A percentile compares a stretch with the other conserved stretches of the same genome.
Evolutionary conservation across 2,888 invertebrate species (phyloP).

Genomic region (Adelphocoris suturalis): DNA sequence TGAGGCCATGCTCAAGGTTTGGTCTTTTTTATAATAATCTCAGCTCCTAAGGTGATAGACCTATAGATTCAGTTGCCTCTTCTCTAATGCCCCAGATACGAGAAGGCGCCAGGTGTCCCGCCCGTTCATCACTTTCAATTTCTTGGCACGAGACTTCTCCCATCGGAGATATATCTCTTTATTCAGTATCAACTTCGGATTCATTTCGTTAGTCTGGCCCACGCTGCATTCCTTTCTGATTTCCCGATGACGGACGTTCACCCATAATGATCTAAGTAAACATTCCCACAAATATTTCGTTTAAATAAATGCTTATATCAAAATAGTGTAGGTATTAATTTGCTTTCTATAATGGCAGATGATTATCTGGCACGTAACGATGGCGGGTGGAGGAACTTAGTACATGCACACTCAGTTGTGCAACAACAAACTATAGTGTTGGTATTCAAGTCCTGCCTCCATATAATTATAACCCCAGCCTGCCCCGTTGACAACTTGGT

Average conservation of each 20-base stretch:
- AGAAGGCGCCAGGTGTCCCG: conserved; percentile 52
- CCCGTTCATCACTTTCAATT: conserved; percentile 52
- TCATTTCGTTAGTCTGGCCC: not conserved
- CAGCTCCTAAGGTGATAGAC: not conserved
- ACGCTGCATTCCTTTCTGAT: not conserved
- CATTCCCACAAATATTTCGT: not conserved
- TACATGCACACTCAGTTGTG: too few relatives aligned
- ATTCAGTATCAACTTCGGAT: conserved; percentile 3
- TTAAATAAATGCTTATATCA: too few relatives aligned
- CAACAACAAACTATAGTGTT: too few relatives aligned
- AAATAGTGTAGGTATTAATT: too few relatives aligned
- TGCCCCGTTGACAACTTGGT: too few relatives aligned
- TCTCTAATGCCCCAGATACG: conserved; percentile 23
- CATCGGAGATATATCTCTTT: conserved; percentile 37
- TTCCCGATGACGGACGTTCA: not conserved
- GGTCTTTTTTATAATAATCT: not conserved
- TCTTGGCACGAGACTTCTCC: conserved; percentile 45
- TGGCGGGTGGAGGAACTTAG: too few relatives aligned
- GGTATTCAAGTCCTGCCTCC: too few relatives aligned
- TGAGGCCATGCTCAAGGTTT: conserved; percentile 13
- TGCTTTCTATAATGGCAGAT: too few relatives aligned
- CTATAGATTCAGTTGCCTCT: conserved; percentile 44
- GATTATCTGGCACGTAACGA: too few relatives aligned
- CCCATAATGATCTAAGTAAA: not conserved
- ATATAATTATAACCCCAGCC: too few relatives aligned